phyloP scores from a whole-genome alignment of 2,888 invertebrate species.

The Frankliniella fusca region DNA sequence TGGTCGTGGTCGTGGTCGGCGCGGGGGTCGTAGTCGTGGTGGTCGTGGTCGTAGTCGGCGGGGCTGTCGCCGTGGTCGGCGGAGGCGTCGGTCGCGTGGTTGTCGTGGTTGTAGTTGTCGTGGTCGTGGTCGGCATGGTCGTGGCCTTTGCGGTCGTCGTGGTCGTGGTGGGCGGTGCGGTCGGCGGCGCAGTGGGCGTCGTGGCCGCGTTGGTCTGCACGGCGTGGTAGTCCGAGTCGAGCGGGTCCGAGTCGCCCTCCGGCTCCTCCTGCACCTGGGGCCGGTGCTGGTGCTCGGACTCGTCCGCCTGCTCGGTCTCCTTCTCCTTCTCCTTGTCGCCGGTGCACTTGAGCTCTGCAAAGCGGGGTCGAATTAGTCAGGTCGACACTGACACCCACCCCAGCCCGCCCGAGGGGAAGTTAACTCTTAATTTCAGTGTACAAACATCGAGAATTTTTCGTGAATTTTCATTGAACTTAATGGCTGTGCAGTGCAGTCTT shows the following conservation, averaged over 20 bases:
- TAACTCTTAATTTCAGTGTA: no score
- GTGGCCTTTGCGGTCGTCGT: constrained; percentile 44
- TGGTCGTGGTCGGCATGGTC: constrained; percentile 41
- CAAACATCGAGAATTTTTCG: no score
- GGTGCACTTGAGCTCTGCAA: constrained; percentile 40
- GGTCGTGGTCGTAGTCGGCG: constrained; percentile 40
- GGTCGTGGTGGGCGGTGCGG: constrained; percentile 37
- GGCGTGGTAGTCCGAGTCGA: constrained; percentile 8
- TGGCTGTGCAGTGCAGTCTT: no score
- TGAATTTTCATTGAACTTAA: no score
- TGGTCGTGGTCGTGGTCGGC: constrained; percentile 45
- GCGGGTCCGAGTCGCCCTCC: background rate
- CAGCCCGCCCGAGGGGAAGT: no score
- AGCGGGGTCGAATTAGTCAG: background rate
- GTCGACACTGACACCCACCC: background rate
- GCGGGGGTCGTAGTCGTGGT: constrained; percentile 43
- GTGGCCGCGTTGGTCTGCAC: background rate
- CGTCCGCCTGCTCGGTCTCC: constrained; percentile 47
- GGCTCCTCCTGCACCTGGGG: background rate
- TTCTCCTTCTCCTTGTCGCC: constrained; percentile 38
- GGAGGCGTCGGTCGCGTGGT: constrained; percentile 45
- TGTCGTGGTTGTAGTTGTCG: constrained; percentile 42
- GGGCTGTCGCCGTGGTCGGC: constrained; percentile 45
- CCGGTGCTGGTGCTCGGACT: constrained; percentile 44
- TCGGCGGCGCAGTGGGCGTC: background rate